Conservation (phyloP, 2,797 vertebrate genomes). For the Phaenicophaeus curvirostris region DNA sequence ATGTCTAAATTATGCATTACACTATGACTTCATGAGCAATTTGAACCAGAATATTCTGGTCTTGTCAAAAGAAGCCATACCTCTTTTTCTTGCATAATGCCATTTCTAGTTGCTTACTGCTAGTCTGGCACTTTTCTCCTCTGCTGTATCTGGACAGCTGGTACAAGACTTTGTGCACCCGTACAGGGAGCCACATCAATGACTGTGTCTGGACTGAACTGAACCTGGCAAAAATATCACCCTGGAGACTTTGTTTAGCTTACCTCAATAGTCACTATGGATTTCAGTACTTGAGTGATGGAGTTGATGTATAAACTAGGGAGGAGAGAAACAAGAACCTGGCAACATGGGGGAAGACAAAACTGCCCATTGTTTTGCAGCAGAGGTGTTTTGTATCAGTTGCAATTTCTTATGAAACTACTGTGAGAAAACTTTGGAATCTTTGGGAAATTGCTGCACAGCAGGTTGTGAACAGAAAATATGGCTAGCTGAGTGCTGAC, state of each 20-base stretch:
- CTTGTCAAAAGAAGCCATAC: neutral
- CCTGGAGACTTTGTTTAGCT: neutral
- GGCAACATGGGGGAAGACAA: neutral
- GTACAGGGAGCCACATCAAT: neutral
- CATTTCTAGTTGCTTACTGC: neutral
- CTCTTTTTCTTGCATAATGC: neutral
- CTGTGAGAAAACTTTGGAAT: neutral
- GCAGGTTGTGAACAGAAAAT: neutral
- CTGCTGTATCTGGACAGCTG: fast-evolving
- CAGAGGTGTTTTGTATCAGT: neutral
- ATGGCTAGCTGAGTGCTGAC: neutral
- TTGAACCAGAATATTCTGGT: neutral
- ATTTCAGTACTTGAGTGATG: neutral
- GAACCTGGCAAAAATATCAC: neutral
- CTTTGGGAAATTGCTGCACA: neutral
- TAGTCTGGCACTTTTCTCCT: neutral
- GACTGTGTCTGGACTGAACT: neutral
- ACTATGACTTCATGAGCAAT: neutral
- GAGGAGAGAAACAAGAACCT: neutral
- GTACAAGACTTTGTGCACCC: neutral
- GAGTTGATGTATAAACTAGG: neutral
- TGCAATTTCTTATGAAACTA: neutral
- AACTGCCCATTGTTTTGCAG: neutral
- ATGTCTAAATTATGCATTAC: neutral
- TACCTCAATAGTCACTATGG: neutral